Percentiles rank a stretch among this genome's conserved stretches.
Conservation (phyloP, 2,888 invertebrate species). For the Mylabris sibirica region DNA sequence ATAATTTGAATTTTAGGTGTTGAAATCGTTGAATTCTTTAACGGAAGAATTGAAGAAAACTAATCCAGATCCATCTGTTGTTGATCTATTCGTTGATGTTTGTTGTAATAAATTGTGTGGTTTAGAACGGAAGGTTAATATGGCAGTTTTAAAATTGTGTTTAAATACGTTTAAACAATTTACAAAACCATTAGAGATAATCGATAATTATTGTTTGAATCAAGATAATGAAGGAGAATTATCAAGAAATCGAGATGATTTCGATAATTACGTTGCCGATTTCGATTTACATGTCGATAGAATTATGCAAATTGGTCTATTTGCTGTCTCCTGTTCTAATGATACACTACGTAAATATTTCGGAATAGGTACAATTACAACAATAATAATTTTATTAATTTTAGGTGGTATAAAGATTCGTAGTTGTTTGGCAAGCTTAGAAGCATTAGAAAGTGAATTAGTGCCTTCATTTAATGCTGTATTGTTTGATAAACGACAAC, state of each 20-base stretch:
- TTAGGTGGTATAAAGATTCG: conserved; percentile 69
- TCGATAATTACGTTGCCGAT: conserved; percentile 66
- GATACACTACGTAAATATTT: conserved; percentile 59
- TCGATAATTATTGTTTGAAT: conserved; percentile 47
- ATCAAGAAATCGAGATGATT: conserved; percentile 52
- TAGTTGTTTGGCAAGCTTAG: conserved; percentile 72
- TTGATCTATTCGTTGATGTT: conserved; percentile 68
- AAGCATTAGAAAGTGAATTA: conserved; percentile 72
- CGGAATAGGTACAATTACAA: neutral
- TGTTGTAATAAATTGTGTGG: conserved; percentile 69
- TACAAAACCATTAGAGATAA: conserved; percentile 46
- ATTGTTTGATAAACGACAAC: conserved; percentile 62
- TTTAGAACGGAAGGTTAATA: conserved; percentile 72
- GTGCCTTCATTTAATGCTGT: conserved; percentile 67
- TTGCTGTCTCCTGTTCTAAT: conserved; percentile 71
- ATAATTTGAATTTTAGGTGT: conserved; percentile 58
- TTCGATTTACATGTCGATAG: conserved; percentile 75
- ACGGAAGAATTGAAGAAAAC: conserved; percentile 61
- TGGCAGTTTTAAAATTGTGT: conserved; percentile 68
- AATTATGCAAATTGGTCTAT: conserved; percentile 73
- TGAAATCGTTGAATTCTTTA: conserved; percentile 64
- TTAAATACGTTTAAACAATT: conserved; percentile 60
- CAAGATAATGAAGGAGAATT: conserved; percentile 51
- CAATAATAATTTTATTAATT: conserved; percentile 16
- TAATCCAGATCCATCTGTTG: conserved; percentile 63